phyloP scores from a whole-genome alignment of 2,888 invertebrate genomes.

The Norana najaformis region DNA sequence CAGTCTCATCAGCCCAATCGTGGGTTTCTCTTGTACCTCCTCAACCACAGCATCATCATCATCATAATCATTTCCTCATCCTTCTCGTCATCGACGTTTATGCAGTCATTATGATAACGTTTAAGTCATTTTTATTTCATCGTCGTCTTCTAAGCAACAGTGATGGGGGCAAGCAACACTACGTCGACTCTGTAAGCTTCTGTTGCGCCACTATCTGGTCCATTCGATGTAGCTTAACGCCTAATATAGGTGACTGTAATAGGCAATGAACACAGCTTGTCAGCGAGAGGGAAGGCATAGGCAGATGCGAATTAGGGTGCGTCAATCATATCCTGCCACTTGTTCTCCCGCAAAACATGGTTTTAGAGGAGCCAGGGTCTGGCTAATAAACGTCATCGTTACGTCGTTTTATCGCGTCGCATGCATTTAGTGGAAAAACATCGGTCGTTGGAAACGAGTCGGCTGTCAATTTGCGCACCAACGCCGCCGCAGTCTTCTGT shows the following conservation, averaged over 20 bases:
- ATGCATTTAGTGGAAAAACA: not conserved
- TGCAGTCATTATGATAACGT: not conserved
- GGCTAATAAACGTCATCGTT: constrained; percentile 13
- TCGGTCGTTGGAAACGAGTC: not conserved
- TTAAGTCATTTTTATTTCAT: not conserved
- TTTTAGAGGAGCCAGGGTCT: not conserved
- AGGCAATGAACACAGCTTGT: not conserved
- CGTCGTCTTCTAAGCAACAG: not conserved
- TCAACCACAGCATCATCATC: not conserved
- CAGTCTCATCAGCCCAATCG: not conserved
- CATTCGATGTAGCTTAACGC: not conserved
- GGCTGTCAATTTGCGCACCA: not conserved
- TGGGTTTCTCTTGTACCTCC: not conserved
- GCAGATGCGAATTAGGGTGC: not conserved
- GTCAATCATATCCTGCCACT: constrained; percentile 6
- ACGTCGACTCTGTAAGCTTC: not conserved
- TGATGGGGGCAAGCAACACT: not conserved
- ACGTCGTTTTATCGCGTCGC: not conserved
- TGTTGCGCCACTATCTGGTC: not conserved
- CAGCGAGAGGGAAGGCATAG: not conserved
- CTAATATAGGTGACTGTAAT: not conserved
- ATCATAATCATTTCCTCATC: not conserved
- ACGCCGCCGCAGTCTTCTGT: not conserved
- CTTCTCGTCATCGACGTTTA: not conserved
- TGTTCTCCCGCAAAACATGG: not conserved